A percentile compares a stretch with the other conserved stretches of the same genome.
phyloP scores from a whole-genome alignment of 2,888 invertebrate genomes.

The Lumbricus terrestris region DNA sequence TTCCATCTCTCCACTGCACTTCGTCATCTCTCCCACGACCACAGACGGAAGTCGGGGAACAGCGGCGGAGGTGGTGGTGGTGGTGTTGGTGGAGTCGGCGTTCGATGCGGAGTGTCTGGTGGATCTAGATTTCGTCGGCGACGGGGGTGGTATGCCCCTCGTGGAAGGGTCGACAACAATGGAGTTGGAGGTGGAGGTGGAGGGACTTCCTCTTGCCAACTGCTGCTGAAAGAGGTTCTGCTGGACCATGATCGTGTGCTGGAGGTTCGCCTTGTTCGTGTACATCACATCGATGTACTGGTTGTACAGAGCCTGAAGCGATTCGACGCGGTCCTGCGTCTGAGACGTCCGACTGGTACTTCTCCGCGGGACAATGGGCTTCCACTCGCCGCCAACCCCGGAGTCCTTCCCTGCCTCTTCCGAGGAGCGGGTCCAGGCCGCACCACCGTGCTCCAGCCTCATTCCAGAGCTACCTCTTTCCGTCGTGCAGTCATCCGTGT shows the following conservation, averaged over 20 bases:
- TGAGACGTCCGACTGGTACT: conserved; percentile 35
- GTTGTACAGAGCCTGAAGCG: conserved; percentile 54
- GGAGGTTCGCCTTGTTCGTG: conserved; percentile 70
- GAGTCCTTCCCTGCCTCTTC: background rate
- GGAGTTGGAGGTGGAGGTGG: background rate
- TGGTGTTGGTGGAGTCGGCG: too few relatives aligned
- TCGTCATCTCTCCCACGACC: background rate
- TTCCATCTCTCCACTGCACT: conserved; percentile 52
- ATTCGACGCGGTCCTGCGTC: conserved; percentile 41
- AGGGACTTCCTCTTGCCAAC: conserved; percentile 37
- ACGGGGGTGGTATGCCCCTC: background rate
- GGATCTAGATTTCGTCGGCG: background rate
- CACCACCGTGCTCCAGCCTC: background rate
- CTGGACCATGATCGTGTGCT: conserved; percentile 71
- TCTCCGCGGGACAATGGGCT: conserved; percentile 11
- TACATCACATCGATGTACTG: conserved; percentile 69
- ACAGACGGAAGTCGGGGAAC: background rate
- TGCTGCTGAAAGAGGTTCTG: conserved; percentile 64
- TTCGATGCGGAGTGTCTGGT: background rate
- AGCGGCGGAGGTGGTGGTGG: too few relatives aligned
- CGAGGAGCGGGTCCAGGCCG: background rate
- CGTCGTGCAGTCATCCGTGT: background rate
- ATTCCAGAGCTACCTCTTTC: background rate
- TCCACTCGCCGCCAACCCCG: conserved; percentile 6
- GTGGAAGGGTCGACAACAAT: background rate